These are phyloP conservation scores for Eilema griseolum DNA, from an alignment of 2,888 invertebrate genomes.

Conservation along the genomic window DNA sequence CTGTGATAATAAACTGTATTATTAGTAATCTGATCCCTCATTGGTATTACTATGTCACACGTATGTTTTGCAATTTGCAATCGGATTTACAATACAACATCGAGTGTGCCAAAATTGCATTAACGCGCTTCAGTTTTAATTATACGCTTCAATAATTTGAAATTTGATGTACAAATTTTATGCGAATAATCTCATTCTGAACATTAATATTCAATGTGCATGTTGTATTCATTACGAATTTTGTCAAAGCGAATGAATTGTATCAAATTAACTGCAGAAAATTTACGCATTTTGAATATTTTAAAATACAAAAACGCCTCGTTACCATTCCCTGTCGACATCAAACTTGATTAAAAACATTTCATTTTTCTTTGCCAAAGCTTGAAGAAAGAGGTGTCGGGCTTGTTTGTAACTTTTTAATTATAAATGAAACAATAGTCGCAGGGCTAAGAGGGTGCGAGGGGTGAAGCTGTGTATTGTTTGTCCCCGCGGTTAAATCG, in stretches of 20 bases:
- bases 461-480: constrained; percentile 34
- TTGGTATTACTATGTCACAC: background rate
- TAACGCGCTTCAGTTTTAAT: constrained; percentile 9
- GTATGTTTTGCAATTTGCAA: background rate
- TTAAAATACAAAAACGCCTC: background rate
- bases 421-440: constrained; percentile 44
- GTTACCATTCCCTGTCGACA: background rate
- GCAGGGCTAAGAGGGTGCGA: background rate
- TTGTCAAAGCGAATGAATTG: background rate
- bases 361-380: constrained; percentile 34
- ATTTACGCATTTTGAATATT: background rate
- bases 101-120: background rate
- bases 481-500: constrained; percentile 15
- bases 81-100: background rate
- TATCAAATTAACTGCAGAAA: background rate
- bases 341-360: constrained; percentile 16
- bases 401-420: constrained; percentile 46
- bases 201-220: constrained; percentile 10
- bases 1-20: no score
- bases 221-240: background rate
- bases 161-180: background rate
- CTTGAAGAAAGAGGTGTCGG: constrained; percentile 22
- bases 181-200: background rate
- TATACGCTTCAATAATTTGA: constrained; percentile 3
- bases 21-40: background rate